Evolutionary conservation across 2,888 invertebrate genomes (phyloP).

Genomic region (Megaustenia siamemsis): DNA sequence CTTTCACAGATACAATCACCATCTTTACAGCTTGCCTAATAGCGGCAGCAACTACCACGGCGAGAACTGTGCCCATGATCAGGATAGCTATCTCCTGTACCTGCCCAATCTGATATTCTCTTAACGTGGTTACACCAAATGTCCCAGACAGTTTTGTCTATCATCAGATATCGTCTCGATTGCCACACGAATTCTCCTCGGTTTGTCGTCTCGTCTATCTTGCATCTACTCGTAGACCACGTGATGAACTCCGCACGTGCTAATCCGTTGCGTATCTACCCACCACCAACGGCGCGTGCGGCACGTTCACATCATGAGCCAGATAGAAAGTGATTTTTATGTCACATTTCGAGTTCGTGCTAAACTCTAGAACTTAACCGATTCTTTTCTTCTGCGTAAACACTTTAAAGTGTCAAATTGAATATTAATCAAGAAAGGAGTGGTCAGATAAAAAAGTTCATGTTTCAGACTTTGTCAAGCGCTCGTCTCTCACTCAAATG

Average conservation of each 20-base stretch:
- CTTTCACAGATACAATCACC: neutral
- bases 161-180: constrained; percentile 7
- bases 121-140: constrained; percentile 3
- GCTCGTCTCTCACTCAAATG: too few species aligned
- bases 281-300: neutral
- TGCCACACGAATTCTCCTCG: neutral
- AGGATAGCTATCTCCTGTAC: neutral
- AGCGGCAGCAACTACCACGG: neutral
- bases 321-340: constrained; percentile 6
- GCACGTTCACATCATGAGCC: neutral
- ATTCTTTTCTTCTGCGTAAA: too few species aligned
- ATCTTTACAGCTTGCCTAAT: neutral
- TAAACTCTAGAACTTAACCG: neutral
- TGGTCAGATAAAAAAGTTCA: too few species aligned
- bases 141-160: constrained; percentile 1
- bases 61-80: neutral
- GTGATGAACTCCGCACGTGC: constrained; percentile 27
- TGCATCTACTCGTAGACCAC: neutral
- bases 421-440: too few species aligned
- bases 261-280: neutral
- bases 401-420: too few species aligned
- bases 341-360: neutral
- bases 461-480: too few species aligned
- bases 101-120: neutral
- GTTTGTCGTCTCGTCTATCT: constrained; percentile 6